These are phyloP conservation scores for Synergus gifuensis DNA, from an alignment of 2,888 invertebrate genomes.

Conservation along the genomic window DNA sequence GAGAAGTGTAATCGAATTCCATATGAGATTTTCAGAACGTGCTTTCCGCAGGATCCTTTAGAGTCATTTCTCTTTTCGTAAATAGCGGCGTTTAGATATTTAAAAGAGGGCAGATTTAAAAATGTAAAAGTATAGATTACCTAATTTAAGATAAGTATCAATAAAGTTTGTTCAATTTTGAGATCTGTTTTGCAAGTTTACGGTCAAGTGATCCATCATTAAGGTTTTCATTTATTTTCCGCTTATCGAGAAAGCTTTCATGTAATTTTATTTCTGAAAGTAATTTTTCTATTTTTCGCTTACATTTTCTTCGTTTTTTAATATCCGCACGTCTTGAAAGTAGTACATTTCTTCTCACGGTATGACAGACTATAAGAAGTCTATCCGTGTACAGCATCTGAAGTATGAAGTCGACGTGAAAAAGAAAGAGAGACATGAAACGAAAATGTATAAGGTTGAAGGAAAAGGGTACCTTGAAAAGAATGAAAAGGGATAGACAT, in stretches of 20 bases:
- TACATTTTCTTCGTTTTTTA: constrained; percentile 27
- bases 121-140: too few relatives aligned
- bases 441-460: constrained; percentile 29
- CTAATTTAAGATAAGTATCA: too few relatives aligned
- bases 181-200: background rate
- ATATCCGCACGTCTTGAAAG: constrained; percentile 31
- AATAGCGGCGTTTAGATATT: too few relatives aligned
- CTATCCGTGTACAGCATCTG: constrained; percentile 36
- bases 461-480: constrained; percentile 22
- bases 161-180: too few relatives aligned
- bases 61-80: too few relatives aligned
- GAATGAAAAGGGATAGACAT: constrained; percentile 30
- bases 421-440: constrained; percentile 19
- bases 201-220: background rate
- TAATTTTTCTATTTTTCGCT: constrained; percentile 6
- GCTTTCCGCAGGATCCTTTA: too few relatives aligned
- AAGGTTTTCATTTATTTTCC: background rate
- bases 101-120: too few relatives aligned
- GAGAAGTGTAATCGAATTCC: too few relatives aligned
- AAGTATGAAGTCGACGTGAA: constrained; percentile 28
- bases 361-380: constrained; percentile 35
- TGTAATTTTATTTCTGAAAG: constrained; percentile 30
- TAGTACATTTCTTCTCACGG: constrained; percentile 8
- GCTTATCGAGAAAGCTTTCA: background rate
- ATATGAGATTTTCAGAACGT: too few relatives aligned